Percentiles rank a stretch among this genome's conserved stretches.
Evolutionary conservation across 1,140 invertebrate genomes (phyloP).

Genomic region (Orius laevigatus): DNA sequence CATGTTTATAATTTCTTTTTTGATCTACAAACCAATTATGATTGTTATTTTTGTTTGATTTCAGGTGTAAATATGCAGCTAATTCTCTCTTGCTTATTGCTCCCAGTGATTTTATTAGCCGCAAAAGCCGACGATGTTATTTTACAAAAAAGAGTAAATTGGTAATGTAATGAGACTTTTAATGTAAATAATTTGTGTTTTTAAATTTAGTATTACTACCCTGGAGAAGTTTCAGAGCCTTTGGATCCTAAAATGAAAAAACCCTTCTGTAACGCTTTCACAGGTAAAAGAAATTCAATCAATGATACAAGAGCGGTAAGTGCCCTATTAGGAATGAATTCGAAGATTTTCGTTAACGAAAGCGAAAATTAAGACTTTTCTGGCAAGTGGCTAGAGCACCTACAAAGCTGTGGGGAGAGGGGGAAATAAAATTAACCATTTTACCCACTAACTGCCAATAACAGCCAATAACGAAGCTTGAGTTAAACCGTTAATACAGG

Average conservation of each 20-base stretch:
- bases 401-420: too few species aligned
- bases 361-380: too few species aligned
- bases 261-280: conserved; percentile 57
- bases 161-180: background rate
- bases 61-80: conserved; percentile 14
- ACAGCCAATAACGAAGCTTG: too few species aligned
- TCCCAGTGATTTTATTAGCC: conserved; percentile 3
- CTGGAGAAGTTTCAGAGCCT: conserved; percentile 13
- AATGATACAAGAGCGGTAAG: background rate
- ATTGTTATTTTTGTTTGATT: conserved; percentile 18
- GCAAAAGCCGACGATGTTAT: conserved; percentile 21
- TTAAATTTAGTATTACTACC: conserved; percentile 18
- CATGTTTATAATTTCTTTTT: too few species aligned
- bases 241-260: conserved; percentile 31
- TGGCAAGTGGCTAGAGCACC: too few species aligned
- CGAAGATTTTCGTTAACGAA: too few species aligned
- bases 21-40: too few species aligned
- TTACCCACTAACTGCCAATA: too few species aligned
- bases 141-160: conserved; percentile 22
- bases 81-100: conserved; percentile 7
- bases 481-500: too few species aligned
- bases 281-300: conserved; percentile 31
- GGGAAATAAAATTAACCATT: too few species aligned
- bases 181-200: conserved; percentile 4
- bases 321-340: too few species aligned